A percentile compares a stretch with the other conserved stretches of the same genome.
Evolutionary conservation across 1,140 invertebrate genomes (phyloP).

Genomic region (Meteorus sp.): DNA sequence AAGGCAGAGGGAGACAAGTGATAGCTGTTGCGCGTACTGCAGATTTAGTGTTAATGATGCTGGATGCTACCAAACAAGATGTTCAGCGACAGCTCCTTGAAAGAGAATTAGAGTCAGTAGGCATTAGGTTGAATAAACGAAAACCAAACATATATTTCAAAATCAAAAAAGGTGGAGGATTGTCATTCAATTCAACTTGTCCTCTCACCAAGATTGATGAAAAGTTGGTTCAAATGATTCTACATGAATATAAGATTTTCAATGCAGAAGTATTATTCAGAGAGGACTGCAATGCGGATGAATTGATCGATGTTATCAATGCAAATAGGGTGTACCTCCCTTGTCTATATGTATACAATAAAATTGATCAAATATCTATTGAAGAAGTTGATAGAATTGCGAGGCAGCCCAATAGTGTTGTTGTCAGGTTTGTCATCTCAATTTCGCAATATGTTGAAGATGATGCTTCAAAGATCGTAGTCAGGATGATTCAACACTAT

Average conservation of each 20-base stretch:
- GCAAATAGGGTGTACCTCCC: constrained; percentile 97
- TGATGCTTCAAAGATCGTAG: too few species aligned
- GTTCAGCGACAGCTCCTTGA: constrained; percentile 89
- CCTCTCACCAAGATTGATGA: constrained; percentile 92
- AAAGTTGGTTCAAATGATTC: constrained; percentile 96
- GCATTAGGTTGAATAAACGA: constrained; percentile 90
- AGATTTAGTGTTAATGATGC: constrained; percentile 97
- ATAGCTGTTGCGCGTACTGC: constrained; percentile 96
- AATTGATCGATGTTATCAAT: constrained; percentile 98
- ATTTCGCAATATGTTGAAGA: too few species aligned
- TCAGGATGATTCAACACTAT: too few species aligned
- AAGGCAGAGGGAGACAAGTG: constrained; percentile 68
- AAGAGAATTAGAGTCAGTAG: constrained; percentile 93
- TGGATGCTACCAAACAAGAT: constrained; percentile 96
- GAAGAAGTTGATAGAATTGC: constrained; percentile 98
- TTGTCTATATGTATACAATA: constrained; percentile 98
- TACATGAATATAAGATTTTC: constrained; percentile 99
- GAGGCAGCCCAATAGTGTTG: constrained; percentile 84
- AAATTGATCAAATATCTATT: constrained; percentile 99
- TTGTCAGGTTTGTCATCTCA: constrained; percentile 76
- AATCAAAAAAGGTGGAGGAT: constrained; percentile 97
- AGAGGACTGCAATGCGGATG: constrained; percentile 94
- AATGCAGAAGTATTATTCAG: constrained; percentile 97
- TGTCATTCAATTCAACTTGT: constrained; percentile 98
- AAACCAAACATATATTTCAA: constrained; percentile 99